Evolutionary conservation across 2,888 invertebrate species (phyloP), one percentile per base, ranked within the genome.

Genomic region (Aspidiotus destructor): DNA sequence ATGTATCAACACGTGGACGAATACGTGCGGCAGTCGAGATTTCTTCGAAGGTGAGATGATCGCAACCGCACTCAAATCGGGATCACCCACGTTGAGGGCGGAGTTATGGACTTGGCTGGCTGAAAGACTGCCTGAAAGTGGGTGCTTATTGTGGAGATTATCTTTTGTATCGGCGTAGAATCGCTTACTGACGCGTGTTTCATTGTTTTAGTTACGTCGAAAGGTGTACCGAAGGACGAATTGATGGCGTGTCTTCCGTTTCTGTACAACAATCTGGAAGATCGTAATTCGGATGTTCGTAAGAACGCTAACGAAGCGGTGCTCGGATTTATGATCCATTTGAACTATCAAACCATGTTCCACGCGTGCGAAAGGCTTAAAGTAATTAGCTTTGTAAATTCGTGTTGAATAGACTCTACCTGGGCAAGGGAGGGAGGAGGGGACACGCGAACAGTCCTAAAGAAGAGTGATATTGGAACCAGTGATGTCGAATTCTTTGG

Each of bases 21-120:
- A 88, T 65, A 86, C 88, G 73, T 88, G 89, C 69, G 89, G 90
- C 0, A 85, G 86, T 73, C 86, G 86, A 71, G 88, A 88, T 73
- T 85, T 89, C 74, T 87, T 93, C 70, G 95, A 95, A 69, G 87
- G 86, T 2, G 95, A 96, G 81, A 90, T 94, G 83, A 83, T 96
- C 71, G 83, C 84, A 13, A 94, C 95, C 78, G 91, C 91, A 1
- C 80, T 97, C 7, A 89, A 89, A 76, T 79, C 84, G 0, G 94
- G 94, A 69, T 91, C 92, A 57, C 95, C 95, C 0, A 83, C 85
- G 55, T 81, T 94, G 0, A 82, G 92, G 69, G 82, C 86, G 1
- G 89, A 94, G 77, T 78, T 96, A 69, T 86, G 93, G 83, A 82
- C 81, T 70, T 96, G 95, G 95, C 78, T 96, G 60, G 83, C 88